These are phyloP conservation scores for Nothocercus julius DNA, from an alignment of 2,113 vertebrate genomes.

Conservation along the genomic window DNA sequence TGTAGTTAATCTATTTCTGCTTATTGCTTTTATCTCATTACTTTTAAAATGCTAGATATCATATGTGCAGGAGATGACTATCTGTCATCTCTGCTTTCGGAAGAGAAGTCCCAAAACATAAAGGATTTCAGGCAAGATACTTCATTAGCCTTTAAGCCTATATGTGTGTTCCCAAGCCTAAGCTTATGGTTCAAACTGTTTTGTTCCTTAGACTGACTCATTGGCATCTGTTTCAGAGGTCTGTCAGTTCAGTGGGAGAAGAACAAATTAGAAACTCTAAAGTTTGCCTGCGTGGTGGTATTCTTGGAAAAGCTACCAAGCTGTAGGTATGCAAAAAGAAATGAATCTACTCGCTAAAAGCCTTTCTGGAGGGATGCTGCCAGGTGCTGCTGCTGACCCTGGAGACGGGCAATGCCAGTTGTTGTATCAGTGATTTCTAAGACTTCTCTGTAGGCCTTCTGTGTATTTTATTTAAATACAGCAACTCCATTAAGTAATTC, in stretches of 20 bases:
- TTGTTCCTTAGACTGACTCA: conserved; percentile 28
- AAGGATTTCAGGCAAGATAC: not conserved
- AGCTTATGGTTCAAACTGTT: not conserved
- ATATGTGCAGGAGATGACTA: not conserved
- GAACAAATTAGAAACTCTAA: not conserved
- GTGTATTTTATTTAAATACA: not conserved
- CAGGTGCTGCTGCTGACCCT: not conserved
- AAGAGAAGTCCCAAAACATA: not conserved
- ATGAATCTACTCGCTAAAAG: not conserved
- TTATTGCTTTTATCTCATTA: not conserved
- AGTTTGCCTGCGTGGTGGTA: not conserved
- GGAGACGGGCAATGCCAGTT: accelerated
- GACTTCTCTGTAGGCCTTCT: not conserved
- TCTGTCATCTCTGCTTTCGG: not conserved
- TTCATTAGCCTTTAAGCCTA: not conserved
- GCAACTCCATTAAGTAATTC: not conserved
- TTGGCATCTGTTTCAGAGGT: conserved; percentile 38
- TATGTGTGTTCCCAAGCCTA: not conserved
- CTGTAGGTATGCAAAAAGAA: not conserved
- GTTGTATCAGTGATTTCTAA: not conserved
- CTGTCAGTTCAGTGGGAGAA: not conserved
- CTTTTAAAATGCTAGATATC: not conserved
- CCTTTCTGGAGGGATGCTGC: accelerated
- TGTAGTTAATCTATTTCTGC: accelerated
- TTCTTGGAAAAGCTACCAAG: not conserved